Base-by-base conservation (phyloP, 2,888 invertebrate species). In the Drosophila neonasuta region DNA sequence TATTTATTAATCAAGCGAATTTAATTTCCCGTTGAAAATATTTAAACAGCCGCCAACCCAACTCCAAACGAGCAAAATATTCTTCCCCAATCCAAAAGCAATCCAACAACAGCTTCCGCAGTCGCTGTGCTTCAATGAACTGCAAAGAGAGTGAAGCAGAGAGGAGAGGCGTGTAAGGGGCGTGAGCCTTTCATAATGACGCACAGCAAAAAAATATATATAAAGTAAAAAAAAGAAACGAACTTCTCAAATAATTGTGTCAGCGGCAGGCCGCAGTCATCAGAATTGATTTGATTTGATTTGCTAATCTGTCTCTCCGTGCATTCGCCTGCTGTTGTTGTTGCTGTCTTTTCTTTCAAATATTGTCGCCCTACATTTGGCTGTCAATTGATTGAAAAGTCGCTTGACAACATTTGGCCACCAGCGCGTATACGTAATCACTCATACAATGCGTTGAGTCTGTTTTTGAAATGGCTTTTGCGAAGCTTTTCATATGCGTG, bases 211-310 rank as follows among this genome's bases (percentile, higher is more conserved):
- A 24, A 24, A 0, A 24, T 6, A 24, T 6, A 24, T 13, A 13
- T 73, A 60, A 45, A 20, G 4, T 20, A 20, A 20, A 20, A 50
- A 52, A 42, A 42, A 24, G 24, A 24, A 24, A 24, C 24, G 24
- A 24, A 24, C 11, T 45, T 62, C 57, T 55, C 39, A 57, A 68
- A 68, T 70, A 68, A 79, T 71, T 66, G 69, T 68, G 71, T 66
- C 75, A 80, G 73, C 65, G 46, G 69, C 76, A 72, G 65, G 49
- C 76, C 50, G 62, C 75, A 77, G 57, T 71, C 59, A 55, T 39
- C 64, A 54, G 73, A 73, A 75, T 80, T 80, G 86, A 82, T 83
- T 85, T 78, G 79, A 73, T 72, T 72, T 74, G 71, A 72, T 83
- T 87, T 79, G 72, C 76, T 74, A 78, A 87, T 81, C 75, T 72